Evolutionary conservation across 2,113 vertebrate species (phyloP), one percentile per base, ranked within the genome.

Genomic region (Hippocampus zosterae): DNA sequence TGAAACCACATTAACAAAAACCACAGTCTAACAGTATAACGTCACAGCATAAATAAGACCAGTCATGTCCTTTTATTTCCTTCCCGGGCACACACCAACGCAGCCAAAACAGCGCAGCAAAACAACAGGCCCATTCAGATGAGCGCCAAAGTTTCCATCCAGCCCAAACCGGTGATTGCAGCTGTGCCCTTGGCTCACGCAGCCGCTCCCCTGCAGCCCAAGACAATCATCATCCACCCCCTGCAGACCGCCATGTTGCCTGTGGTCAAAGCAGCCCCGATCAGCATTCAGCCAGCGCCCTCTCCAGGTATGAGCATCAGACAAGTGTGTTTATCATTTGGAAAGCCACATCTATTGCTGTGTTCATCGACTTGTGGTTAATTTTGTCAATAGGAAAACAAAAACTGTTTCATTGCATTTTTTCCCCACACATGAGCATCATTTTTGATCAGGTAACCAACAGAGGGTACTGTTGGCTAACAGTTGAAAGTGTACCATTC

Each of bases 171-270:
- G 0, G 85, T 95, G 68, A 90, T 98, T 71, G 94, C 93, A 65
- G 90, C 94, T 29, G 72, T 95, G 70, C 92, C 93, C n/a, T 84
- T 95, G 80, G 50, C 93, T 77, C 92, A 86, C 46, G 63, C 92
- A 21, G 82, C 87, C 65, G 64, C 93, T 42, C 72, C 89, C 1
- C 83, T 96, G 72, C 92, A 94, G 69, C 79, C 94, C 16, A 98
- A 98, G 90, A 92, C 95, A 50, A 95, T 98, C 82, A 94, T 99
- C 86, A 93, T 99, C 74, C 96, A 97, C 87, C 91, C 95, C 4
- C 74, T 98, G 61, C 94, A 95, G 72, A 86, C 93, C 0, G 81
- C 93, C 0, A 84, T 96, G 29, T 64, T 97, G 74, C 93, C 94
- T 0, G 60, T 95, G 73, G 82, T 93, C 42, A 97, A 96, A 84